phyloP scores from a whole-genome alignment of 1,140 invertebrate genomes.

The Drosophila aff. region DNA sequence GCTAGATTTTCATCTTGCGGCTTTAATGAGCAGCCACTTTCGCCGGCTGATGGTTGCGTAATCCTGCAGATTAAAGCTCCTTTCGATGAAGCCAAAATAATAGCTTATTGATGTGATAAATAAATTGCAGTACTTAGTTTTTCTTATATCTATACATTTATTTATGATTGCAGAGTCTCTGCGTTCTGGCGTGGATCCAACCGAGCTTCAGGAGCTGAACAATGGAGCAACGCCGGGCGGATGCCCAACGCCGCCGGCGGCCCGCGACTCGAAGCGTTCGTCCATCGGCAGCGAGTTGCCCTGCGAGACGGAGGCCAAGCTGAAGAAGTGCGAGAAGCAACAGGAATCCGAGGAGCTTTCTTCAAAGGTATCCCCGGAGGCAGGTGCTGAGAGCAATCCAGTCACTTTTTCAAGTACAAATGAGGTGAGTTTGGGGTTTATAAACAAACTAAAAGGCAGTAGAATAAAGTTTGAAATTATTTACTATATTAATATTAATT shows the following conservation, averaged over 20 bases:
- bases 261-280: constrained; percentile 59
- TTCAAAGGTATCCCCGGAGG: not conserved
- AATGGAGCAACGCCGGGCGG: constrained; percentile 26
- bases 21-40: constrained; percentile 37
- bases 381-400: not conserved
- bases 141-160: not conserved
- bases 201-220: constrained; percentile 61
- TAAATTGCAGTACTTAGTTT: not conserved
- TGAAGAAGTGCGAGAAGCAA: constrained; percentile 51
- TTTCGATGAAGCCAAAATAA: not conserved
- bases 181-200: constrained; percentile 66
- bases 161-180: constrained; percentile 61
- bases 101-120: not conserved
- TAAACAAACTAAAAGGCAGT: too few relatives aligned
- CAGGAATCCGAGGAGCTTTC: constrained; percentile 1
- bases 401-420: constrained; percentile 27
- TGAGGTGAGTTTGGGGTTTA: constrained; percentile 24
- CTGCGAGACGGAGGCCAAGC: constrained; percentile 64
- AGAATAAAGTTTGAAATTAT: too few relatives aligned
- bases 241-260: constrained; percentile 16
- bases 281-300: constrained; percentile 55
- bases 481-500: not conserved
- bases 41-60: constrained; percentile 9
- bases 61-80: constrained; percentile 1
- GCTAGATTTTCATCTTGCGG: constrained; percentile 25